Evolutionary conservation across 2,113 vertebrate genomes (phyloP), one percentile per base, ranked within the genome.

Genomic region (Saccopteryx leptura): DNA sequence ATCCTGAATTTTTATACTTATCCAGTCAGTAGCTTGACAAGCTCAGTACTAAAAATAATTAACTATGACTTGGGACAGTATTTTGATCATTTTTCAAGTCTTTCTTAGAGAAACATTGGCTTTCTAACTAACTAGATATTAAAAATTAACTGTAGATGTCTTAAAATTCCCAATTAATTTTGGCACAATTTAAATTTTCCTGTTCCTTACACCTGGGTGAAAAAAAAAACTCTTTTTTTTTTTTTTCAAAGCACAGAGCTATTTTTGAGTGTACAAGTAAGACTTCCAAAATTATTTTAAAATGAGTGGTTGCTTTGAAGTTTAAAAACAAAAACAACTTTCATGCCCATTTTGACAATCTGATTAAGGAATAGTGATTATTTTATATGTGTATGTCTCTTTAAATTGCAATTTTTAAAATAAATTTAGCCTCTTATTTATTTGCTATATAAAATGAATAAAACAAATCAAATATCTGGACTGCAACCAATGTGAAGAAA

Each of bases 251-350:
- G 0, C 26, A 54, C 24, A 89, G 31, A 86, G 33, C 18, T 89
- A 28, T 85, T 94, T 90, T 21, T 83, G 39, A 52, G 7, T 17
- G 23, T 82, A 50, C 15, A 65, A 65, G 58, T 21, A 92, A 72
- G 71, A 3, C 19, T 65, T 4, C 46, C 33, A 48, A 69, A 87
- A 48, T 72, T 72, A 92, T 72, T 82, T 69, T 60, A 31, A 86
- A 17, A 46, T n/a, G 19, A 74, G n/a, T 28, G 15, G 26, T 69
- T 74, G 39, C 28, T 90, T 82, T 58, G 9, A 23, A 71, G 19
- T 71, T 92, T 75, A 85, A 65, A n/a, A 68, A 88, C n/a, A 85
- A 89, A 88, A 71, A n/a, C 28, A 89, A 89, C 15, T 26, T 88
- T 76, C 75, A 54, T 63, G 58, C 2, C 31, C 68, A 56, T 85